These are phyloP conservation scores for Onychostruthus taczanowskii DNA, from an alignment of 2,113 vertebrate species.

Conservation along the genomic window DNA sequence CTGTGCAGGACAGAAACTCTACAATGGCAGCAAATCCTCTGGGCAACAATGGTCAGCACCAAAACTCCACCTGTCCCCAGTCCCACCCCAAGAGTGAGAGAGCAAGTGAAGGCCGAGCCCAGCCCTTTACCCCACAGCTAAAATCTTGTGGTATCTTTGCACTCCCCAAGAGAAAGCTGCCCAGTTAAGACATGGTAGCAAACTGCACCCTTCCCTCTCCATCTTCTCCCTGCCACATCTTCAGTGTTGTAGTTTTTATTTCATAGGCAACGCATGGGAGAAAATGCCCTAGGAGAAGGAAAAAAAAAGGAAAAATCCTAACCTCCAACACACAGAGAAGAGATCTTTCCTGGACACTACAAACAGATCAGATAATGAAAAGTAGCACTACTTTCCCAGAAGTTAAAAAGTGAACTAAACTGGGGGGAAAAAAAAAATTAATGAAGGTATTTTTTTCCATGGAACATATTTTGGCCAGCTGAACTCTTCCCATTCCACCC, in stretches of 20 bases:
- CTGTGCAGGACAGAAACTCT: neutral
- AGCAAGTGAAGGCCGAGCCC: rapidly evolving
- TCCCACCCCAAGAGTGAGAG: neutral
- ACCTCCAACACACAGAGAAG: neutral
- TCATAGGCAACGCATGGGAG: neutral
- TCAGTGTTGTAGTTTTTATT: neutral
- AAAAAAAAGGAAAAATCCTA: neutral
- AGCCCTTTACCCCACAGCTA: neutral
- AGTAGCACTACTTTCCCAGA: neutral
- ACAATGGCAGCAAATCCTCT: neutral
- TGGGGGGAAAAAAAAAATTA: neutral
- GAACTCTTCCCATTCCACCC: neutral
- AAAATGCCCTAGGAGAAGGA: neutral
- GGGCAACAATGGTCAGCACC: neutral
- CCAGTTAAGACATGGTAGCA: neutral
- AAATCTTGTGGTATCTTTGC: rapidly evolving
- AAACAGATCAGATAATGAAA: neutral
- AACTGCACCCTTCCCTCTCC: neutral
- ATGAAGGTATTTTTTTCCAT: neutral
- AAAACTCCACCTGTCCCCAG: neutral
- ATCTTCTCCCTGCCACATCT: neutral
- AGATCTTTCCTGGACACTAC: neutral
- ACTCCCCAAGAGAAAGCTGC: neutral
- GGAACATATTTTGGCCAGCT: neutral
- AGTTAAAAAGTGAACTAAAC: neutral